Evolutionary conservation across 2,888 invertebrate genomes (phyloP).

Genomic region (Clostera curtula): DNA sequence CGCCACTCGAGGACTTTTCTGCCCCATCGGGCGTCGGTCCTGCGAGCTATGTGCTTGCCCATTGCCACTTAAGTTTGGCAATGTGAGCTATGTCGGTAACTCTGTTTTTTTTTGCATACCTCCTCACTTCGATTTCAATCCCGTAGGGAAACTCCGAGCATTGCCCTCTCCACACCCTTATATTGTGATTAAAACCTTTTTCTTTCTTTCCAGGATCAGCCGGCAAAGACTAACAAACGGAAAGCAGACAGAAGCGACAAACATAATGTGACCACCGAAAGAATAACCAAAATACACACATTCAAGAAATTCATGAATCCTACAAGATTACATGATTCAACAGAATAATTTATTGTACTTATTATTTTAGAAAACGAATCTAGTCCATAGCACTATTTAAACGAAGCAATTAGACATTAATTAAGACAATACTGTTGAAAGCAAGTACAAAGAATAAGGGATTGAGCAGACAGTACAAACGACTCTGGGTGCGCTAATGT

Average conservation of each 20-base stretch:
- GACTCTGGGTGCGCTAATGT: conserved; percentile 53
- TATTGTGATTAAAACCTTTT: conserved; percentile 5
- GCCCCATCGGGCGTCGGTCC: too few species aligned
- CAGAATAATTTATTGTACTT: conserved; percentile 60
- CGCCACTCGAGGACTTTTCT: too few species aligned
- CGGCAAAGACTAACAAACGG: conserved; percentile 25
- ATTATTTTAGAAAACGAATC: conserved; percentile 64
- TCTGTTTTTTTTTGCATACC: too few species aligned
- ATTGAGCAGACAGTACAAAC: conserved; percentile 53
- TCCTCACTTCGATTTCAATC: too few species aligned
- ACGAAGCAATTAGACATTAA: conserved; percentile 56
- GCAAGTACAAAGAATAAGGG: conserved; percentile 54
- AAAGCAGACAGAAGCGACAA: conserved; percentile 27
- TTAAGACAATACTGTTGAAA: conserved; percentile 30
- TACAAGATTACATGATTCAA: conserved; percentile 62
- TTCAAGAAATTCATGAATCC: conserved; percentile 61
- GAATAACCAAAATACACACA: conserved; percentile 42
- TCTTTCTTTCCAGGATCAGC: conserved; percentile 43
- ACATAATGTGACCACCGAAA: conserved; percentile 70
- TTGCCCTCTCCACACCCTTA: neutral
- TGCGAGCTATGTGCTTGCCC: too few species aligned
- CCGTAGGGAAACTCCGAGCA: too few species aligned
- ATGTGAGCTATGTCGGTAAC: too few species aligned
- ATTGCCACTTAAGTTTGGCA: too few species aligned
- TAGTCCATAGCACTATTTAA: conserved; percentile 71